Evolutionary conservation across 1,140 invertebrate genomes (phyloP).

Genomic region (Camponotus vicinus): DNA sequence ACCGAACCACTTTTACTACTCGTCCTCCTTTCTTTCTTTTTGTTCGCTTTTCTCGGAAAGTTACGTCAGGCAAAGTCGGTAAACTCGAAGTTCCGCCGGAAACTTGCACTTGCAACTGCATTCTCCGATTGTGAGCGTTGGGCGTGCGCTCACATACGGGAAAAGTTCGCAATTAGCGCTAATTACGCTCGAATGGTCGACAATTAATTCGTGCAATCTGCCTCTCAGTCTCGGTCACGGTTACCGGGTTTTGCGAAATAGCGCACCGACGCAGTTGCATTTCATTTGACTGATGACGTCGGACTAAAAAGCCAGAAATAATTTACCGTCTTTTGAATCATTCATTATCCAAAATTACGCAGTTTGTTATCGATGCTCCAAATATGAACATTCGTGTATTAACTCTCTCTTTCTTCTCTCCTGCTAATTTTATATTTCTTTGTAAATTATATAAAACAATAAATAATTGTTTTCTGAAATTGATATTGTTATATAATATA

Average conservation of each 20-base stretch:
- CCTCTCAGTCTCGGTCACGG: constrained; percentile 58
- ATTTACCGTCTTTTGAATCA: constrained; percentile 30
- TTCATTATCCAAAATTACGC: constrained; percentile 12
- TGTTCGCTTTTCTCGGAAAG: constrained; percentile 47
- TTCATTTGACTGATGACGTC: constrained; percentile 49
- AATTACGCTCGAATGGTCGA: constrained; percentile 64
- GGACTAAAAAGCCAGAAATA: constrained; percentile 27
- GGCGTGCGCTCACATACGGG: constrained; percentile 42
- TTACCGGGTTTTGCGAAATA: constrained; percentile 61
- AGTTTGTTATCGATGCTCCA: not conserved
- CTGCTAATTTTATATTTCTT: not conserved
- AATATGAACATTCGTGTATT: not conserved
- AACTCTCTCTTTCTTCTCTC: not conserved
- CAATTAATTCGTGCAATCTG: constrained; percentile 62
- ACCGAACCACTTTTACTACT: constrained; percentile 49
- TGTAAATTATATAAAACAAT: no score
- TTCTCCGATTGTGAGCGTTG: constrained; percentile 52
- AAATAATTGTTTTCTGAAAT: no score
- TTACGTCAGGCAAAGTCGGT: constrained; percentile 49
- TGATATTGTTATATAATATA: no score
- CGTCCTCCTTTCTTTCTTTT: constrained; percentile 38
- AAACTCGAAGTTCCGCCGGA: constrained; percentile 41
- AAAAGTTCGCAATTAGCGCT: constrained; percentile 63
- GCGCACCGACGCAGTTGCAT: constrained; percentile 30
- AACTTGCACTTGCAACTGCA: constrained; percentile 56